phyloP scores from a whole-genome alignment of 2,113 vertebrate species.

The Periophthalmodon schlosseri region DNA sequence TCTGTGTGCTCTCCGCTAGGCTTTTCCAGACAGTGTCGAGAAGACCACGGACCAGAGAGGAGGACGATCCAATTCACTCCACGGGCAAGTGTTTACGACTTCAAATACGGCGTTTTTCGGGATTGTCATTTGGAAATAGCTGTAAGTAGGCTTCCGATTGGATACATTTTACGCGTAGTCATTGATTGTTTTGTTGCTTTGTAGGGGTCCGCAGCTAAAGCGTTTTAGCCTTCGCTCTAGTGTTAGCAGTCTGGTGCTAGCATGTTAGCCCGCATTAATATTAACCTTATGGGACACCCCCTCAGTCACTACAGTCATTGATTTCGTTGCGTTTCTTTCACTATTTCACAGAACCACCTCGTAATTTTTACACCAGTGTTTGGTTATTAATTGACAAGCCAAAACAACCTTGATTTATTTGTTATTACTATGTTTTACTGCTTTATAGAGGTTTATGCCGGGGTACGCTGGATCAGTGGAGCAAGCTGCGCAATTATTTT shows the following conservation, averaged over 20 bases:
- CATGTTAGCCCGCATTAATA: slow-evolving; percentile 9
- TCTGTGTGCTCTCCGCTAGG: slow-evolving; percentile 74
- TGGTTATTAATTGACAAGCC: not conserved
- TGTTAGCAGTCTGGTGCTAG: slow-evolving; percentile 1
- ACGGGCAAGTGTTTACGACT: slow-evolving; percentile 55
- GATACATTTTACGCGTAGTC: too few relatives aligned
- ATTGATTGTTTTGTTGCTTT: not conserved
- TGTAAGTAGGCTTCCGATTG: not conserved
- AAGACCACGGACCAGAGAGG: slow-evolving; percentile 56
- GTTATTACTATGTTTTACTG: not conserved
- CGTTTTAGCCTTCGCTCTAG: not conserved
- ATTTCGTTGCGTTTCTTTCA: not conserved
- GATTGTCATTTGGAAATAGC: not conserved
- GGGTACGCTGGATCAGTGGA: slow-evolving; percentile 12
- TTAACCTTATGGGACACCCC: slow-evolving; percentile 6
- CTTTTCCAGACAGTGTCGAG: slow-evolving; percentile 62
- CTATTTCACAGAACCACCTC: not conserved
- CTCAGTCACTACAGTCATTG: not conserved
- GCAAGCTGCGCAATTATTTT: slow-evolving; percentile 28
- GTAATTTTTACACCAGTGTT: not conserved
- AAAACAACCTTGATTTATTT: not conserved
- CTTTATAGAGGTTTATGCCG: not conserved
- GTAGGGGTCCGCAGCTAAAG: not conserved
- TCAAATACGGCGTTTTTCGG: not conserved
- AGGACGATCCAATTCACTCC: slow-evolving; percentile 18